Conservation (phyloP, 1,140 invertebrate species). For the Brachionus koreanus region DNA sequence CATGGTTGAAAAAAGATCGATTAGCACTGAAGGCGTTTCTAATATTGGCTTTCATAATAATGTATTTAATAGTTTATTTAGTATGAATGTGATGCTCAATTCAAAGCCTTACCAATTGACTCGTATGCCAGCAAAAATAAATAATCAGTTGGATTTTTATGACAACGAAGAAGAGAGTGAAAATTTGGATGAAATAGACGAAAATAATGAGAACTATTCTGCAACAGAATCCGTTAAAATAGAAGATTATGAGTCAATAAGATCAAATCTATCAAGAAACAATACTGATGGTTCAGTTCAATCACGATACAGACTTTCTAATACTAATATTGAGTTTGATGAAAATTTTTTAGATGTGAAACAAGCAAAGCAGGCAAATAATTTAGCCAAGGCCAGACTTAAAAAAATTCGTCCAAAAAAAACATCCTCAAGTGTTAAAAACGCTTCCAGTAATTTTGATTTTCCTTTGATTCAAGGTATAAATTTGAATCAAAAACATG, state of each 20-base stretch:
- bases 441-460: not conserved
- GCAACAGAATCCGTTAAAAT: not conserved
- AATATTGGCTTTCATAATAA: not conserved
- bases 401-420: not conserved
- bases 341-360: not conserved
- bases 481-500: not conserved
- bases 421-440: not conserved
- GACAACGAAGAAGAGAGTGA: not conserved
- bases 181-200: not conserved
- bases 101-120: not conserved
- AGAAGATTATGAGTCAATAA: constrained; percentile 28
- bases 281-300: not conserved
- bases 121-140: not conserved
- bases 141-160: constrained; percentile 23
- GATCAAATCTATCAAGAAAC: not conserved
- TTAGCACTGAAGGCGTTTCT: not conserved
- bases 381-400: not conserved
- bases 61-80: constrained; percentile 3
- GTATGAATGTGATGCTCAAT: not conserved
- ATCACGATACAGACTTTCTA: not conserved
- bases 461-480: not conserved
- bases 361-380: not conserved
- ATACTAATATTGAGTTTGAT: not conserved
- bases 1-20: not conserved
- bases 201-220: not conserved